These are phyloP conservation scores for Phrynocephalus forsythii DNA, from an alignment of 2,797 vertebrate species.

Conservation along the genomic window DNA sequence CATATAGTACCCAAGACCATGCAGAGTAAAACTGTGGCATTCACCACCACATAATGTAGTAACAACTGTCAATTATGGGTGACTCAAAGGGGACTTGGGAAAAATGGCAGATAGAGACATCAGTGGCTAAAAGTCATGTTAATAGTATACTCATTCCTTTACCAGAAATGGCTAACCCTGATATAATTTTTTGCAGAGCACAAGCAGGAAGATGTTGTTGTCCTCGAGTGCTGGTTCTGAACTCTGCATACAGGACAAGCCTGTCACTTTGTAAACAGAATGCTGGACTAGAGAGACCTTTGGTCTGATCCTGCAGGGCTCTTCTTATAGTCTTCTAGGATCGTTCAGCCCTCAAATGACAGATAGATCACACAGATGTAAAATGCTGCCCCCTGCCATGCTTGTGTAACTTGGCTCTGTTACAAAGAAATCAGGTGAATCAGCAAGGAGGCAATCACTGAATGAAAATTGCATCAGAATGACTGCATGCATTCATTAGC, in stretches of 20 bases:
- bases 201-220: neutral
- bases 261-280: neutral
- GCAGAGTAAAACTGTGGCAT: neutral
- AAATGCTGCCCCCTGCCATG: neutral
- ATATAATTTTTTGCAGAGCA: neutral
- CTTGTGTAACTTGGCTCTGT: neutral
- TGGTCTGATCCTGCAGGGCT: neutral
- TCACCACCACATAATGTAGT: neutral
- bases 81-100: neutral
- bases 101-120: neutral
- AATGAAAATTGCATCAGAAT: neutral
- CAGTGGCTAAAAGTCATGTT: neutral
- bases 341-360: neutral
- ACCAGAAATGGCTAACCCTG: neutral
- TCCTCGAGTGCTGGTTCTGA: neutral
- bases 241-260: neutral
- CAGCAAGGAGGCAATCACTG: neutral
- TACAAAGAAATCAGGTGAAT: fast-evolving
- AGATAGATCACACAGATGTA: neutral
- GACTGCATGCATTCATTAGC: conserved; percentile 13
- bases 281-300: neutral
- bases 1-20: neutral
- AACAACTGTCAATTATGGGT: neutral
- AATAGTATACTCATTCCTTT: neutral
- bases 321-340: neutral